Conservation (phyloP, 2,113 vertebrate species). For the Rhynchomys soricoides region DNA sequence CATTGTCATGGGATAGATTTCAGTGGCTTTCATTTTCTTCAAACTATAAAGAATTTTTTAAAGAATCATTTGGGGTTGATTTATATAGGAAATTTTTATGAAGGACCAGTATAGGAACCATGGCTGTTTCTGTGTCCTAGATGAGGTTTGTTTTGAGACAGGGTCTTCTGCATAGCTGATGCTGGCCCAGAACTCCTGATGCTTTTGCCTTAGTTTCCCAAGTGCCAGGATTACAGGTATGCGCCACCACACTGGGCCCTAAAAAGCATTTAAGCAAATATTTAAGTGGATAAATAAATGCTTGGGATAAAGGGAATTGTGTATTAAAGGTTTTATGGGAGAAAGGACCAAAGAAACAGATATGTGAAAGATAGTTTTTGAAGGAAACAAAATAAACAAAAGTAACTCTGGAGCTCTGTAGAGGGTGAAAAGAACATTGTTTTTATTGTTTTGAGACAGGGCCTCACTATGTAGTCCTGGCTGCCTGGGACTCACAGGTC, state of each 20-base stretch:
- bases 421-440: not conserved
- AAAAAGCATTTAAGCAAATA: slow-evolving; percentile 1
- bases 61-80: not conserved
- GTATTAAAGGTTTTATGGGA: slow-evolving; percentile 11
- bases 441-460: not conserved
- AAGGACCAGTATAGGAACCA: not conserved
- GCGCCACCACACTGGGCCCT: not conserved
- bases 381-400: not conserved
- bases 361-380: not conserved
- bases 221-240: not conserved
- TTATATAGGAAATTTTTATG: slow-evolving; percentile 33
- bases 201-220: not conserved
- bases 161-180: not conserved
- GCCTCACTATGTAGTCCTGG: not conserved
- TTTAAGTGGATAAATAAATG: slow-evolving; percentile 5
- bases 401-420: not conserved
- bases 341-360: not conserved
- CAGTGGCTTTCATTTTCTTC: not conserved
- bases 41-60: not conserved
- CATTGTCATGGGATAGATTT: slow-evolving; percentile 14
- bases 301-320: slow-evolving; percentile 17
- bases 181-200: not conserved
- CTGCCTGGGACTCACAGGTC: not conserved
- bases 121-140: slow-evolving; percentile 30
- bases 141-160: not conserved